phyloP scores from a whole-genome alignment of 2,888 invertebrate species.

The Subacronicta megacephala region DNA sequence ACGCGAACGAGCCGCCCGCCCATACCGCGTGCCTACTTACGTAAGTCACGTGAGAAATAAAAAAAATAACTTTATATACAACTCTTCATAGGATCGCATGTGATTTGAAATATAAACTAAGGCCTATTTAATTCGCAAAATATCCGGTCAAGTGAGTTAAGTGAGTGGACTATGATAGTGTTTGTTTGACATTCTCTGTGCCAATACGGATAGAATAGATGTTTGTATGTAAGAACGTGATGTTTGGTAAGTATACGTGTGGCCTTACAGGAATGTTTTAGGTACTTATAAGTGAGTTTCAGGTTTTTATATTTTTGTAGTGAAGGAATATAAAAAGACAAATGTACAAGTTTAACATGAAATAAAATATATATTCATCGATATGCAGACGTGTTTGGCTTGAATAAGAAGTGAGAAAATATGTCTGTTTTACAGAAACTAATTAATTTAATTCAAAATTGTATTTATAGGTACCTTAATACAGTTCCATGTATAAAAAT shows the following conservation, averaged over 20 bases:
- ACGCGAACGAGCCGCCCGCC: slow-evolving; percentile 59
- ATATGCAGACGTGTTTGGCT: too few relatives aligned
- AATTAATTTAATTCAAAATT: too few relatives aligned
- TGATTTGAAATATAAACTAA: slow-evolving; percentile 39
- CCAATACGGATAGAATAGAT: slow-evolving; percentile 41
- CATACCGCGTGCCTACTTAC: slow-evolving; percentile 72
- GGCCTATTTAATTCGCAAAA: slow-evolving; percentile 20
- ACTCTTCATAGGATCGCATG: slow-evolving; percentile 38
- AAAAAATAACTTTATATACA: slow-evolving; percentile 53
- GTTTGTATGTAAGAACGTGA: slow-evolving; percentile 46
- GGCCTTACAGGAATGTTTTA: slow-evolving; percentile 21
- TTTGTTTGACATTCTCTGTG: slow-evolving; percentile 68
- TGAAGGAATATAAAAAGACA: too few relatives aligned
- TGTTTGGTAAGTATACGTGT: slow-evolving; percentile 55
- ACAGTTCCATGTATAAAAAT: too few relatives aligned
- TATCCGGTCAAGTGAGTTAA: slow-evolving; percentile 27
- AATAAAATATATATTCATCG: too few relatives aligned
- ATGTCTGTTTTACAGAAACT: too few relatives aligned
- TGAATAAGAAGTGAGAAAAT: too few relatives aligned
- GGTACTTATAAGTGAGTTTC: slow-evolving; percentile 2
- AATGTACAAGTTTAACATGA: too few relatives aligned
- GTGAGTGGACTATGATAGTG: slow-evolving; percentile 70
- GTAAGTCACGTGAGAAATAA: slow-evolving; percentile 74
- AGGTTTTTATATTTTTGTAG: background rate
- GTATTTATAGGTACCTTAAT: too few relatives aligned